Percentiles rank a stretch among this genome's conserved stretches.
Conservation (phyloP, 2,888 invertebrate species). For the Steromphala cineraria region DNA sequence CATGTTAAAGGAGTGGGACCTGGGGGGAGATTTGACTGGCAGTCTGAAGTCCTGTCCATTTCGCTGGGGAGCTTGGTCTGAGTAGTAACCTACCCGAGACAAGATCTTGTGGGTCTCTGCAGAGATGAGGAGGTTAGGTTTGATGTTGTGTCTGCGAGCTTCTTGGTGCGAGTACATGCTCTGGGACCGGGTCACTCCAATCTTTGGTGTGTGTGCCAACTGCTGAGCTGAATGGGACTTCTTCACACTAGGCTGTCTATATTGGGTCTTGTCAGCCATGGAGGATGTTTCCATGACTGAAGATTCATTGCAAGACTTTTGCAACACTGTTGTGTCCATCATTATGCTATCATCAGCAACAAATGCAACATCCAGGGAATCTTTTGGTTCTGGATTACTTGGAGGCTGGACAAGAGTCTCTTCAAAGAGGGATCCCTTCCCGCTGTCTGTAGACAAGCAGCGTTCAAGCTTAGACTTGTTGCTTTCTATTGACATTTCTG, state of each 20-base stretch:
- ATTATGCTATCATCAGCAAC: conserved; percentile 17
- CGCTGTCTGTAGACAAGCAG: conserved; percentile 60
- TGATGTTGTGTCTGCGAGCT: conserved; percentile 34
- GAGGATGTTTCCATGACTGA: not conserved
- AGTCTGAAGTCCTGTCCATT: conserved; percentile 31
- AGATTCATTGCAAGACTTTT: not conserved
- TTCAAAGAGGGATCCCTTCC: conserved; percentile 59
- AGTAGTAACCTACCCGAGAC: conserved; percentile 64
- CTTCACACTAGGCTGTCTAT: not conserved
- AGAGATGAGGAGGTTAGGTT: conserved; percentile 65
- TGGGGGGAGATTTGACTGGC: conserved; percentile 41
- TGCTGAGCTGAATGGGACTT: conserved; percentile 38
- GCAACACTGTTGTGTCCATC: not conserved
- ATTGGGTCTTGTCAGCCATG: not conserved
- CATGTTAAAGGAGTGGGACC: not conserved
- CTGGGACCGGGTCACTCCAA: conserved; percentile 47
- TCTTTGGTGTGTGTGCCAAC: not conserved
- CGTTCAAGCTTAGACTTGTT: conserved; percentile 47
- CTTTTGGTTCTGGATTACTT: not conserved
- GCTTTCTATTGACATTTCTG: conserved; percentile 37
- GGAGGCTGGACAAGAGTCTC: conserved; percentile 33
- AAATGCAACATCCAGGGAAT: conserved; percentile 21
- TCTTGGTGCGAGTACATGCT: conserved; percentile 44
- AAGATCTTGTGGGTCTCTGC: conserved; percentile 65
- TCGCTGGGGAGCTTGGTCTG: conserved; percentile 27